These are phyloP conservation scores for Sphenopsis melanotis DNA, from an alignment of 2,797 vertebrate species.

Conservation along the genomic window DNA sequence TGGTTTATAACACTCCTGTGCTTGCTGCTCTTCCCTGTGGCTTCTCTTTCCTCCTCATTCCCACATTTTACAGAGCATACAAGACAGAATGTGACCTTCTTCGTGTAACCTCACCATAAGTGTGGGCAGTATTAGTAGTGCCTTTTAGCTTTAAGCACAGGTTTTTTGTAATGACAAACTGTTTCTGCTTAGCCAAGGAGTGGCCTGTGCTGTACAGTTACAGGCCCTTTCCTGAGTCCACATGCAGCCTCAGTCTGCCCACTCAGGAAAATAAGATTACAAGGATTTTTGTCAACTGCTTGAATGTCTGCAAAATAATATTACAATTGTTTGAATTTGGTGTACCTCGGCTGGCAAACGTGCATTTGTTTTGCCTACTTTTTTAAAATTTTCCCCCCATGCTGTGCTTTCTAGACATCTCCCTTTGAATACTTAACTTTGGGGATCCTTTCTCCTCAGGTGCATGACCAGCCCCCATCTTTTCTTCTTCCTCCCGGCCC, in stretches of 20 bases:
- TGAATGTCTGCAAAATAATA: not conserved
- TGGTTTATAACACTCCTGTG: not conserved
- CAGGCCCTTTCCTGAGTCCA: not conserved
- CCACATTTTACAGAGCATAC: not conserved
- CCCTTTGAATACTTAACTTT: not conserved
- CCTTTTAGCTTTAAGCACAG: not conserved
- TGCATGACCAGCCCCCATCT: not conserved
- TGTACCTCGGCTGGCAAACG: not conserved
- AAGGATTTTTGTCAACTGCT: not conserved
- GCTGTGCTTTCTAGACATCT: not conserved
- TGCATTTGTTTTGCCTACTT: not conserved
- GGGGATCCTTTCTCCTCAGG: not conserved
- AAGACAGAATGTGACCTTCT: not conserved
- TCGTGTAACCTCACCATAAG: not conserved
- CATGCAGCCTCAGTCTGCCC: not conserved
- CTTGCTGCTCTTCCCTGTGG: not conserved
- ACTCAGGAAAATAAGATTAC: not conserved
- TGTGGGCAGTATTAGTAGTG: not conserved
- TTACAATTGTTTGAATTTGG: not conserved
- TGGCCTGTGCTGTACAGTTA: not conserved
- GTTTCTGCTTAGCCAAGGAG: not conserved
- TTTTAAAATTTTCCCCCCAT: not conserved
- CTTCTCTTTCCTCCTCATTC: not conserved
- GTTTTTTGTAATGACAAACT: not conserved
- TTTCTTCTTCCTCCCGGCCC: conserved; percentile 11